A percentile compares a stretch with the other conserved stretches of the same genome.
Conservation (phyloP, 2,113 vertebrate species). For the Morone chrysops region DNA sequence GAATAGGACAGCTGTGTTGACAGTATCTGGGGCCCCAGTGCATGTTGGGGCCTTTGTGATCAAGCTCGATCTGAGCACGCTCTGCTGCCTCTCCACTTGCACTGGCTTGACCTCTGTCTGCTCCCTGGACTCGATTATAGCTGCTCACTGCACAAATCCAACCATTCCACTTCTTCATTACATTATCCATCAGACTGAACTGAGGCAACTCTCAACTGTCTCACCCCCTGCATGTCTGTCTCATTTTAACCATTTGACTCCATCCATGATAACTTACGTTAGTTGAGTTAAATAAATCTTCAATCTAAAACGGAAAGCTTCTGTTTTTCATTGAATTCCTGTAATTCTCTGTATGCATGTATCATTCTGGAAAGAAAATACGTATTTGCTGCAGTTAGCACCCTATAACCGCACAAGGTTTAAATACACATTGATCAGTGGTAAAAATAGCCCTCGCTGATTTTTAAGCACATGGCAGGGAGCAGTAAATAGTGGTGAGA, state of each 20-base stretch:
- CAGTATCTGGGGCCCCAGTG: conserved; percentile 82
- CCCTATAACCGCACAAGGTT: conserved; percentile 27
- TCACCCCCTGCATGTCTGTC: conserved; percentile 2
- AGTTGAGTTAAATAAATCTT: not conserved
- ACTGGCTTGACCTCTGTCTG: conserved; percentile 82
- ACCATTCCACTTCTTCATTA: conserved; percentile 48
- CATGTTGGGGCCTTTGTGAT: conserved; percentile 82
- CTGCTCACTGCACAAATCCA: conserved; percentile 67
- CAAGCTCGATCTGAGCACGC: conserved; percentile 81
- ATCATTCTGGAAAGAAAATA: conserved; percentile 11
- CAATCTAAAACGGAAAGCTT: conserved; percentile 8
- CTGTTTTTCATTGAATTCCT: conserved; percentile 18
- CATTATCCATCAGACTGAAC: conserved; percentile 60
- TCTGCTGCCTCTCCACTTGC: conserved; percentile 79
- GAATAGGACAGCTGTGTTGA: conserved; percentile 86
- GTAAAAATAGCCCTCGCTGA: conserved; percentile 57
- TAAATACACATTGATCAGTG: conserved; percentile 75
- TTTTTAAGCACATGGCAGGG: conserved; percentile 57
- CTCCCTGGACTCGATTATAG: conserved; percentile 64
- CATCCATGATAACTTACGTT: not conserved
- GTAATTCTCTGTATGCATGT: conserved; percentile 11
- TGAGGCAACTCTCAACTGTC: conserved; percentile 2
- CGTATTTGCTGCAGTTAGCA: not conserved
- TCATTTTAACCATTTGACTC: not conserved
- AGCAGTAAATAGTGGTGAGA: conserved; percentile 42